A percentile compares a stretch with the other conserved stretches of the same genome.
These are phyloP conservation scores for Callorhinus ursinus DNA, from an alignment of 2,113 vertebrate species.

Conservation along the genomic window DNA sequence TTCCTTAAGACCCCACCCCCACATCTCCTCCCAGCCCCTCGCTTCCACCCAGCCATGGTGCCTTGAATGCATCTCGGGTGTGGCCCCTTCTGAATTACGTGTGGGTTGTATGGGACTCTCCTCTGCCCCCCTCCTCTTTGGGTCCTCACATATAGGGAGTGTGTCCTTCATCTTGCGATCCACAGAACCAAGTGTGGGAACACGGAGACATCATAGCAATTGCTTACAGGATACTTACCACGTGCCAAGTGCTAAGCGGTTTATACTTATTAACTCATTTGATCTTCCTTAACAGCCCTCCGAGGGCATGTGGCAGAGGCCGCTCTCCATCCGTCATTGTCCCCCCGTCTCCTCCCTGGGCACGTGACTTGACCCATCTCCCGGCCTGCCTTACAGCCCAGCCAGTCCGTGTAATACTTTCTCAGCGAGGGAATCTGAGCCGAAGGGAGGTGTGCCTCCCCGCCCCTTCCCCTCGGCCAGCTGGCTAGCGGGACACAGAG, in stretches of 20 bases:
- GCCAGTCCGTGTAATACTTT: neutral
- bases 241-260: neutral
- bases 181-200: neutral
- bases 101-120: neutral
- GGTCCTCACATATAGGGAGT: neutral
- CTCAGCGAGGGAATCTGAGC: neutral
- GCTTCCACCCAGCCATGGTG: accelerated
- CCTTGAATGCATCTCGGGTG: neutral
- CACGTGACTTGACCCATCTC: too few relatives aligned
- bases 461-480: too few relatives aligned
- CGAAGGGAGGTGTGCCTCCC: too few relatives aligned
- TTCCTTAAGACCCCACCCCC: neutral
- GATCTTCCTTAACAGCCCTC: neutral
- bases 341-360: neutral
- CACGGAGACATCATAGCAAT: too few relatives aligned
- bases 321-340: accelerated
- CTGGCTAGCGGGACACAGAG: accelerated
- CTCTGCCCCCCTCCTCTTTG: neutral
- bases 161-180: neutral
- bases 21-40: too few relatives aligned
- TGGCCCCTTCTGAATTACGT: neutral
- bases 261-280: neutral
- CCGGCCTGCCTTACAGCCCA: neutral
- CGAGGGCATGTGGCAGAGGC: neutral
- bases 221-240: accelerated